Base-by-base conservation (phyloP, 1,140 invertebrate genomes). In the Pectinophora gossypiella region DNA sequence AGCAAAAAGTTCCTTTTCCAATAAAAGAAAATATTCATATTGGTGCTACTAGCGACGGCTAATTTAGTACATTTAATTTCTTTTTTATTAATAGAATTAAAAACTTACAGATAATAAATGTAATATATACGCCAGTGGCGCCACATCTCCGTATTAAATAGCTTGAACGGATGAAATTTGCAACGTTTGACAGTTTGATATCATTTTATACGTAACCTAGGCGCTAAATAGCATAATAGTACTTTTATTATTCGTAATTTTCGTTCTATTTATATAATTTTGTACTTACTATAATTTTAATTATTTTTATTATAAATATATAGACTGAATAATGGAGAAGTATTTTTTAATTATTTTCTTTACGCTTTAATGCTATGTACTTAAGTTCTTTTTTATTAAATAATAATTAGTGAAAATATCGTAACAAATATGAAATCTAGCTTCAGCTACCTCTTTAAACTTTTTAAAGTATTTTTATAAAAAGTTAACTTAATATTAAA, bases 391-490 rank as follows among this genome's bases (percentile, higher is more conserved):
- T 67, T 54, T 56, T 55, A 61, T 53, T 56, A 55, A 62, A 44
- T 67, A 40, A 15, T 40, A 62, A 51, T 60, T 40, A 44, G 19
- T 5, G 48, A 44, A 50, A 59, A 51, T 48, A 54, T 66, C 59
- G 61, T 62, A 68, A 60, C 61, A 57, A 61, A 57, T 52, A 53
- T 55, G 56, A 64, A 68, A 61, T 62, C 48, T 52, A 45, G 72
- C 68, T 70, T 72, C 67, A 75, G 74, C 80, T 84, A 85, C 81
- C 78, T 85, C 78, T 85, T 68, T 47, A 66, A 61, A 72, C 67
- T 69, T 55, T 74, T 80, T 78, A 76, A 81, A 60, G 54, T 85
- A 80, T 81, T 85, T 82, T 78, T 84, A 57, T 84, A 84, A 61
- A 64, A 66, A 46, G 67, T 58, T 68, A 75, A 65, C 60, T 68